Evolutionary conservation across 2,888 invertebrate species (phyloP).

Genomic region (Latheticus oryzae): DNA sequence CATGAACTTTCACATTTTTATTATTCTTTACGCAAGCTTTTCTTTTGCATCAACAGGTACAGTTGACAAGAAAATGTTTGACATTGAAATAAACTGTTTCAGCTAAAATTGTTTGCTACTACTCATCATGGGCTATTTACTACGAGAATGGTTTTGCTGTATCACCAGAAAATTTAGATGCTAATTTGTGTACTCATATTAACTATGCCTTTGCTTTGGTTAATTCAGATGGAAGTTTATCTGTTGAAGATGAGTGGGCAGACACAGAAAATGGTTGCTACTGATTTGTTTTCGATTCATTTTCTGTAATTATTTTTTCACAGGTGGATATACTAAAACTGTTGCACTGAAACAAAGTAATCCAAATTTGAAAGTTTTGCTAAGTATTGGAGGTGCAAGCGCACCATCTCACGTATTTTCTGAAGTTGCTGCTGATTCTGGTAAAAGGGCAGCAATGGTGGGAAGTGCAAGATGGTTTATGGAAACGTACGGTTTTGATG

Average conservation of each 20-base stretch:
- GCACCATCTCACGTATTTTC: slow-evolving; percentile 36
- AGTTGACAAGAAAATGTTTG: no score
- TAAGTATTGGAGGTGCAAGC: slow-evolving; percentile 72
- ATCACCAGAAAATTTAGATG: slow-evolving; percentile 71
- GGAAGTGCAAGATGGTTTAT: slow-evolving; percentile 69
- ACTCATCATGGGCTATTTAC: slow-evolving; percentile 79
- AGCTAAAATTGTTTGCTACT: slow-evolving; percentile 78
- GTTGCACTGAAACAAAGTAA: slow-evolving; percentile 67
- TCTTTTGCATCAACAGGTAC: no score
- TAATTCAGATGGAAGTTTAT: slow-evolving; percentile 18
- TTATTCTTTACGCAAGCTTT: no score
- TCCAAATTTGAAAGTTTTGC: slow-evolving; percentile 67
- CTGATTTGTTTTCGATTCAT: no score
- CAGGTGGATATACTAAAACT: slow-evolving; percentile 69
- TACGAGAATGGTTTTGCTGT: slow-evolving; percentile 65
- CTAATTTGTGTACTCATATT: slow-evolving; percentile 28
- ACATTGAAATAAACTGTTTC: slow-evolving; percentile 46
- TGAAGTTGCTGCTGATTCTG: slow-evolving; percentile 65
- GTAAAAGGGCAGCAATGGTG: slow-evolving; percentile 68
- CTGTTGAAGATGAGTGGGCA: slow-evolving; percentile 12
- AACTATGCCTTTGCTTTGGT: slow-evolving; percentile 32
- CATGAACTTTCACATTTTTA: no score
- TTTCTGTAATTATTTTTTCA: no score
- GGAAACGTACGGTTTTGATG: slow-evolving; percentile 71
- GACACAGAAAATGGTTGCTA: slow-evolving; percentile 26